Evolutionary conservation across 2,797 vertebrate species (phyloP).

Genomic region (Mergus octosetaceus): DNA sequence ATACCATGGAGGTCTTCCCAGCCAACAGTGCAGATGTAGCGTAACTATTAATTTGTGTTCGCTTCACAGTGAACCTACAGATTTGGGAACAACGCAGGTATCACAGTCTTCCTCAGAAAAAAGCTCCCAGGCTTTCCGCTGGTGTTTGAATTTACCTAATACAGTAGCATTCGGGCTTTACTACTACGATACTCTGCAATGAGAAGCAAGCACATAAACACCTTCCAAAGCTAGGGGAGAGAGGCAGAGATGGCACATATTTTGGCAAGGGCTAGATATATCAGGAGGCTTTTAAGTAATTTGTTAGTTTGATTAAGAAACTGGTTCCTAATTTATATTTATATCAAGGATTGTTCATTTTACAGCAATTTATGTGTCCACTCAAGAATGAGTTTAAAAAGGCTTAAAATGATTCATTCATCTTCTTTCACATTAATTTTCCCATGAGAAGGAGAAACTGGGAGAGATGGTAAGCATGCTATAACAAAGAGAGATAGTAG

Average conservation of each 20-base stretch:
- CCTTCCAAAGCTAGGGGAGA: not conserved
- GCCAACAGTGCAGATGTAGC: not conserved
- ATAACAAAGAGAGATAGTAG: not conserved
- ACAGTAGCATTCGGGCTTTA: not conserved
- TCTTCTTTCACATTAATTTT: slow-evolving; percentile 1
- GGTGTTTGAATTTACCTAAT: not conserved
- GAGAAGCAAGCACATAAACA: not conserved
- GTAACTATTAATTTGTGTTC: not conserved
- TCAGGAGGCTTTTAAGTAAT: not conserved
- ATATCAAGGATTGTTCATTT: not conserved
- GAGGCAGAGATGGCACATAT: not conserved
- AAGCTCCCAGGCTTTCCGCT: not conserved
- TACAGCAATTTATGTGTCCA: not conserved
- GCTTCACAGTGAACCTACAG: not conserved
- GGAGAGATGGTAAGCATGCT: not conserved
- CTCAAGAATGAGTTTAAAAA: not conserved
- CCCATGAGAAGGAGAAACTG: not conserved
- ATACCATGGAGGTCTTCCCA: not conserved
- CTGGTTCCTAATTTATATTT: not conserved
- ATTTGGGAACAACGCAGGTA: not conserved
- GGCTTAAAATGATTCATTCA: slow-evolving; percentile 8
- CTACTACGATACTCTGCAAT: not conserved
- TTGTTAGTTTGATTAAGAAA: not conserved
- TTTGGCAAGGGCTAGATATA: not conserved
- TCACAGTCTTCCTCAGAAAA: not conserved